Conservation (phyloP, 2,797 vertebrate species). For the Danio tinwini region DNA sequence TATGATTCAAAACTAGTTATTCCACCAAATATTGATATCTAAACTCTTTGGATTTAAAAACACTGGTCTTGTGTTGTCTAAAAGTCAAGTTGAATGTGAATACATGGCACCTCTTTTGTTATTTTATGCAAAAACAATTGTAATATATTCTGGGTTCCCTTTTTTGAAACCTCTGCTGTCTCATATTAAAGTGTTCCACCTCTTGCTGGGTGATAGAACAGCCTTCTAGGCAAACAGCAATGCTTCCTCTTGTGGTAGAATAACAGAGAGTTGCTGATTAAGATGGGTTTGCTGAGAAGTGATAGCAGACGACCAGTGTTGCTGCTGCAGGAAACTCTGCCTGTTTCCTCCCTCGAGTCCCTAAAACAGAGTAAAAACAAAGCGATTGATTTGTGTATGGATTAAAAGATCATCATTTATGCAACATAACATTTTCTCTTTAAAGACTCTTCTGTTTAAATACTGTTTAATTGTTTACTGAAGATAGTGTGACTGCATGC, state of each 20-base stretch:
- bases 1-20: too few relatives aligned
- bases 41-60: too few relatives aligned
- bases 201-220: constrained; percentile 50
- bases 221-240: constrained; percentile 61
- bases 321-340: constrained; percentile 73
- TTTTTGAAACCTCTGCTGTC: neutral
- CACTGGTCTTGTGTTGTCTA: too few relatives aligned
- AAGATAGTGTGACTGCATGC: too few relatives aligned
- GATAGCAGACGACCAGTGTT: constrained; percentile 56
- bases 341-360: constrained; percentile 73
- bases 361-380: constrained; percentile 56
- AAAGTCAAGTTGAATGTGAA: too few relatives aligned
- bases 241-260: constrained; percentile 62
- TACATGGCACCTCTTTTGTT: too few relatives aligned
- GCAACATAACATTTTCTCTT: constrained; percentile 7
- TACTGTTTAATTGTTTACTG: neutral
- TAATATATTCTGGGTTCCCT: too few relatives aligned
- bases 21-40: too few relatives aligned
- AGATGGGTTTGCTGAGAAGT: constrained; percentile 59
- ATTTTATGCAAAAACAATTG: too few relatives aligned
- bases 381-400: constrained; percentile 46
- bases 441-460: neutral
- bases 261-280: constrained; percentile 69
- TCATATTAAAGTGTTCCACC: constrained; percentile 39
- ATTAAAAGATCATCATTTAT: constrained; percentile 47